Base-by-base conservation (phyloP, 2,113 vertebrate genomes). In the Chionis minor region DNA sequence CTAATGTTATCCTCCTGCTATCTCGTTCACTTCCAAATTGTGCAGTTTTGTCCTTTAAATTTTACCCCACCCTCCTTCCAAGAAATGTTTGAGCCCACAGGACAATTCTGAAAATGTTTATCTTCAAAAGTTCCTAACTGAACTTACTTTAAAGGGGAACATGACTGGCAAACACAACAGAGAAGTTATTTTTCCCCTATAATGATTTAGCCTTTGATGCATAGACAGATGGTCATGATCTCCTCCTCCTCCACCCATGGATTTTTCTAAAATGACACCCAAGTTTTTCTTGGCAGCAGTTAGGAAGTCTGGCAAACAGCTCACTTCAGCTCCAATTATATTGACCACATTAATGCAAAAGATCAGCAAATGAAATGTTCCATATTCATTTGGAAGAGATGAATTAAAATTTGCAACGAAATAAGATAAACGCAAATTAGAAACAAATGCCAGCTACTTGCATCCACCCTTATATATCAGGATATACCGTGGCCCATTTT, bases 241-340 rank as follows among this genome's bases (percentile, higher is more conserved):
- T 97, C 81, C 96, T 97, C 97, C 96, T 97, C 98, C 97, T 96
- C 97, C 97, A 97, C 96, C 92, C 94, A 97, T 97, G 97, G 97
- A 98, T 98, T 98, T 98, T 98, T 98, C 97, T 98, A 97, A 98
- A 98, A 98, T 98, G 98, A 98, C 98, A 98, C 98, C 97, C 98
- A 98, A 98, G 97, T 97, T 98, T 98, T 98, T 98, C 97, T 98
- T 98, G 98, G 98, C 98, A 98, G 98, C 97, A 97, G 93, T 97
- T 97, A 94, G 84, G 86, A 98, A 97, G 98, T 98, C 97, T 98
- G 98, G 98, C 98, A 98, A 98, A 97, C 98, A 98, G 97, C 97
- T 98, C 96, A 59, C 90, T 98, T 97, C 95, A 96, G 96, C 95
- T 98, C 96, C 98, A 98, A 97, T 98, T 98, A 97, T 98, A 97